These are phyloP conservation scores for Spondyliosoma cantharus DNA, from an alignment of 2,797 vertebrate species.

Conservation along the genomic window DNA sequence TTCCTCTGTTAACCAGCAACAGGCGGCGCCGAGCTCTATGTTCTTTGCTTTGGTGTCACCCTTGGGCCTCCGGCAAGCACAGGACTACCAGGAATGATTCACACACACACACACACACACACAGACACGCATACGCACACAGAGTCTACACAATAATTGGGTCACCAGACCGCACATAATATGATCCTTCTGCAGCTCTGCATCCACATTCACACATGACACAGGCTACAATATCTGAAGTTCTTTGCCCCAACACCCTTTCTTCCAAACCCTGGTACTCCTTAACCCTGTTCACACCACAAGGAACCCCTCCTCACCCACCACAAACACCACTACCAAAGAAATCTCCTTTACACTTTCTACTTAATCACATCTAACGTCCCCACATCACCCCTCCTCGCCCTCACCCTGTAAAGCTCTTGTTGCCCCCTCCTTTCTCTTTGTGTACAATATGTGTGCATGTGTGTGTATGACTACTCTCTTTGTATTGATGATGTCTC, in stretches of 20 bases:
- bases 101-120: slow-evolving; percentile 30
- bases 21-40: slow-evolving; percentile 45
- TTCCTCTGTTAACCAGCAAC: slow-evolving; percentile 54
- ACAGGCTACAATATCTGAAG: slow-evolving; percentile 54
- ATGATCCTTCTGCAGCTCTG: slow-evolving; percentile 67
- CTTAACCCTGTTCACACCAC: slow-evolving; percentile 19
- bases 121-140: slow-evolving; percentile 36
- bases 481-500: slow-evolving; percentile 50
- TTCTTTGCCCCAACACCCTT: slow-evolving; percentile 12
- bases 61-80: slow-evolving; percentile 35
- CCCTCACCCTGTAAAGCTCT: slow-evolving; percentile 21
- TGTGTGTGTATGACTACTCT: slow-evolving; percentile 32
- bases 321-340: not conserved
- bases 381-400: slow-evolving; percentile 16
- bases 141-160: slow-evolving; percentile 70
- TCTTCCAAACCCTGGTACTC: slow-evolving; percentile 14
- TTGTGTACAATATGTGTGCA: slow-evolving; percentile 42
- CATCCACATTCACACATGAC: slow-evolving; percentile 54
- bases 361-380: slow-evolving; percentile 19
- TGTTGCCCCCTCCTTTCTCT: slow-evolving; percentile 19
- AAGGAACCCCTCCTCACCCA: not conserved
- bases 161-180: slow-evolving; percentile 77
- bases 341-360: slow-evolving; percentile 8
- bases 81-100: slow-evolving; percentile 57
- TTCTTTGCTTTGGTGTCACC: slow-evolving; percentile 54